phyloP scores from a whole-genome alignment of 2,797 vertebrate genomes.

The Arrhamphus sclerolepis region DNA sequence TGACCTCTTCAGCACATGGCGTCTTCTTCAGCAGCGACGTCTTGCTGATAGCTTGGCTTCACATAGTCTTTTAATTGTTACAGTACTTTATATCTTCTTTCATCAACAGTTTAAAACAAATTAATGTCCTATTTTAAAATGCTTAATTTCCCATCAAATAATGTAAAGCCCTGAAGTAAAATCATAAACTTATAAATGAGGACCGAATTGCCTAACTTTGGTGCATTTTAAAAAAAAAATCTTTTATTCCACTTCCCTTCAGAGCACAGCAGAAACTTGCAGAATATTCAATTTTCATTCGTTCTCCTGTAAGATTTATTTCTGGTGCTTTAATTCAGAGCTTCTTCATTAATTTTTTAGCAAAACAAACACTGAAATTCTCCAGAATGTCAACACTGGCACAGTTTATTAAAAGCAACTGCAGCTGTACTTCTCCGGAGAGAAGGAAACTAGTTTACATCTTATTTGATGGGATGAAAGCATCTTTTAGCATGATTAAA shows the following conservation, averaged over 20 bases:
- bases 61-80: no score
- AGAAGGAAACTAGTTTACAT: neutral
- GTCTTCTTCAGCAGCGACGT: no score
- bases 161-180: neutral
- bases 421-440: no score
- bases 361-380: conserved; percentile 1
- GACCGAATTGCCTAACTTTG: no score
- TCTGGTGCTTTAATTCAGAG: neutral
- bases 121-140: no score
- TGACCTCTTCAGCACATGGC: no score
- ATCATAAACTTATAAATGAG: neutral
- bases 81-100: no score
- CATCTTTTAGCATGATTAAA: neutral
- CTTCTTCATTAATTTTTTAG: neutral
- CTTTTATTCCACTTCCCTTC: neutral
- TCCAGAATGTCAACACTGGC: neutral
- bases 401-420: neutral
- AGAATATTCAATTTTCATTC: neutral
- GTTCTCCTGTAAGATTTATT: neutral
- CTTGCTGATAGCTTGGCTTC: no score
- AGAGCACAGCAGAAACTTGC: neutral
- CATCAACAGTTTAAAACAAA: no score
- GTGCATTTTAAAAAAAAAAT: no score
- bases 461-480: neutral
- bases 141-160: no score